Conservation (phyloP, 2,888 invertebrate genomes). For the Drosophila mulleri region DNA sequence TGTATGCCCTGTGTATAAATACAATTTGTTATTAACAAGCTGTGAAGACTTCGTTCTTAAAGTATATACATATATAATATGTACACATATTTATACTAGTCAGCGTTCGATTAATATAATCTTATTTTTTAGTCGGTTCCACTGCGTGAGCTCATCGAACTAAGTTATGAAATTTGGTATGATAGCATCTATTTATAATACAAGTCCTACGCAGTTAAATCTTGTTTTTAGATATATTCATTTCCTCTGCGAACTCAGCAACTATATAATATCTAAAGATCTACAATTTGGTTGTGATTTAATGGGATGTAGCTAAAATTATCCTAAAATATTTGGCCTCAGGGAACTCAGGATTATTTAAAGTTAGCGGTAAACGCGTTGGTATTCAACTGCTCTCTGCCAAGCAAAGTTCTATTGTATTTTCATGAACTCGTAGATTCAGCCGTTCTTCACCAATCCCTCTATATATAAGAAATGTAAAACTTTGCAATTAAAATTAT, state of each 20-base stretch:
- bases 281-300: not conserved
- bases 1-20: not conserved
- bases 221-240: not conserved
- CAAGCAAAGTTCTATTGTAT: not conserved
- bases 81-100: not conserved
- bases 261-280: not conserved
- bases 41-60: not conserved
- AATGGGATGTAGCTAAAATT: not conserved
- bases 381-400: not conserved
- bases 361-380: not conserved
- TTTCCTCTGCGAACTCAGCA: not conserved
- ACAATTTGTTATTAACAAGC: not conserved
- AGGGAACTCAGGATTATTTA: not conserved
- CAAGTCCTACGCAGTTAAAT: not conserved
- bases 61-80: not conserved
- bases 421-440: not conserved
- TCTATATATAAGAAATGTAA: too few species aligned
- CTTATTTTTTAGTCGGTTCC: not conserved
- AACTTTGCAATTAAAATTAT: not conserved
- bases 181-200: not conserved
- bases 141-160: slow-evolving; percentile 23
- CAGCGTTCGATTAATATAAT: not conserved
- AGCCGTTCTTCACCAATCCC: not conserved
- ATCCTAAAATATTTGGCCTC: too few species aligned
- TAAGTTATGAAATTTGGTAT: not conserved